These are phyloP conservation scores for Novumbra hubbsi DNA, from an alignment of 2,797 vertebrate species.

Conservation along the genomic window DNA sequence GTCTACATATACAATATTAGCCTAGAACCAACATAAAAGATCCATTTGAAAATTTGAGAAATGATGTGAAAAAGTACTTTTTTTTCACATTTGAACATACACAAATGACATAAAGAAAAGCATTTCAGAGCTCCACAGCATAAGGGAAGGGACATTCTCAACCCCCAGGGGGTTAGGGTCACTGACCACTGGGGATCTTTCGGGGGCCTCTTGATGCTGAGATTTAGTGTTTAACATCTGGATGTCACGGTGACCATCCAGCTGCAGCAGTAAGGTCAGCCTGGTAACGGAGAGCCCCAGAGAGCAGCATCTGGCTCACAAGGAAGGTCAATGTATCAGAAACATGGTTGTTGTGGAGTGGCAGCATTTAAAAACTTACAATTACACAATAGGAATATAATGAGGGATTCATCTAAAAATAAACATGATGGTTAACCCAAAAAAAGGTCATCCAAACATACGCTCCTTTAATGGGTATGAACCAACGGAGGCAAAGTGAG, in stretches of 20 bases:
- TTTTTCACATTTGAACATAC: no score
- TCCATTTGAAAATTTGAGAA: no score
- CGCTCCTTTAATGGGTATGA: not conserved
- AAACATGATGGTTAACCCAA: not conserved
- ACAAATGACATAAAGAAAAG: no score
- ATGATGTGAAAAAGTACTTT: no score
- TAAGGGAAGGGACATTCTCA: constrained; percentile 28
- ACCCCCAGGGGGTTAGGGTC: constrained; percentile 48
- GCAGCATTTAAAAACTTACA: not conserved
- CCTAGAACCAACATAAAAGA: no score
- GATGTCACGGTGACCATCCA: constrained; percentile 67
- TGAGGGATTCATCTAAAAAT: not conserved
- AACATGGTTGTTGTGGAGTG: constrained; percentile 51
- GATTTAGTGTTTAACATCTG: constrained; percentile 73
- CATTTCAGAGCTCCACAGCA: not conserved
- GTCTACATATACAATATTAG: no score
- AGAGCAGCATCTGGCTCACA: constrained; percentile 70
- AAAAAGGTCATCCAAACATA: not conserved
- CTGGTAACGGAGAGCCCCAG: constrained; percentile 71
- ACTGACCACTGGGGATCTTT: constrained; percentile 52
- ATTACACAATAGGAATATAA: not conserved
- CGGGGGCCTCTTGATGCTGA: constrained; percentile 58
- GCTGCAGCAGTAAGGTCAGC: constrained; percentile 73
- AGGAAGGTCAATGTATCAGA: constrained; percentile 65
- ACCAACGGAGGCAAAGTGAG: constrained; percentile 13